A percentile compares a stretch with the other conserved stretches of the same genome.
These are phyloP conservation scores for Amia ocellicauda DNA, from an alignment of 2,113 vertebrate species.

Conservation along the genomic window DNA sequence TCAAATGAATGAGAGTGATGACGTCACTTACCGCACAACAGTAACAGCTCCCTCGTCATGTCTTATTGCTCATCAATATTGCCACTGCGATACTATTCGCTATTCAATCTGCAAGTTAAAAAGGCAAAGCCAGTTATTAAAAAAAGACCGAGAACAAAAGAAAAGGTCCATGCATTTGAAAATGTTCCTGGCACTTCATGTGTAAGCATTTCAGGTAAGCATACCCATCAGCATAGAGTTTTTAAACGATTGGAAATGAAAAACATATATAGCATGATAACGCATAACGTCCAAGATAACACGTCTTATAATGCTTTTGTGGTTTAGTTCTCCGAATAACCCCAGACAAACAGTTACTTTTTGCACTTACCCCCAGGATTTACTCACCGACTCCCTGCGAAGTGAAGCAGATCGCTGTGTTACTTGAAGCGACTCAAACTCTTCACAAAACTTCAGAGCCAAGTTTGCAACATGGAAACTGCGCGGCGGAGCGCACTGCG, in stretches of 20 bases:
- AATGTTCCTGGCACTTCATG: too few species aligned
- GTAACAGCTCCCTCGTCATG: constrained; percentile 43
- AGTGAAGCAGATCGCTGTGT: constrained; percentile 2
- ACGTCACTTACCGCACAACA: constrained; percentile 49
- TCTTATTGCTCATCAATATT: constrained; percentile 25
- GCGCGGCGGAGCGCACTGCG: constrained; percentile 14
- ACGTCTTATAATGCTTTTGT: too few species aligned
- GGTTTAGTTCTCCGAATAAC: too few species aligned
- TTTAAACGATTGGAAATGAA: too few species aligned
- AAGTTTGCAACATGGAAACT: constrained; percentile 15
- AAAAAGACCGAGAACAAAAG: too few species aligned
- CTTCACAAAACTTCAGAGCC: constrained; percentile 6
- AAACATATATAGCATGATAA: too few species aligned
- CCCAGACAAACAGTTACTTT: neutral
- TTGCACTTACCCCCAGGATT: constrained; percentile 10
- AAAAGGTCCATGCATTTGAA: too few species aligned
- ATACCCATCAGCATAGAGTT: too few species aligned
- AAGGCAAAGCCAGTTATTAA: neutral
- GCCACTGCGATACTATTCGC: neutral
- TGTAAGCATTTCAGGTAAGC: too few species aligned
- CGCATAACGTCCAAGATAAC: too few species aligned
- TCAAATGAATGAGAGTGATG: too few species aligned
- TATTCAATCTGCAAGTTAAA: constrained; percentile 21
- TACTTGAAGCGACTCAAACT: constrained; percentile 14
- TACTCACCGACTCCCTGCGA: neutral